Base-by-base conservation (phyloP, 2,888 invertebrate genomes). In the Himalopsyche japonica region DNA sequence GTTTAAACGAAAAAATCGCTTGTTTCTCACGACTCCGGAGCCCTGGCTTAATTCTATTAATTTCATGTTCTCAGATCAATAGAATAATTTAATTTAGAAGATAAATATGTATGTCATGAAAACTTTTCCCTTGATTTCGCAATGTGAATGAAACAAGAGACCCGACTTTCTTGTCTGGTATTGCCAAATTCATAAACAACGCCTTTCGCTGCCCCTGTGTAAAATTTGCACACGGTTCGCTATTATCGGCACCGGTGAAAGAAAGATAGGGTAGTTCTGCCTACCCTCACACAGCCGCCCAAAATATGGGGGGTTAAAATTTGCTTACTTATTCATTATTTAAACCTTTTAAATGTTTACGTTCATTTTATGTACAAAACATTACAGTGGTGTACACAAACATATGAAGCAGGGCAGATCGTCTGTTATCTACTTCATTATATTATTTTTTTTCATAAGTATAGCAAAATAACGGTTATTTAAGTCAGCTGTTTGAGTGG, bases 311-410 rank as follows among this genome's bases (percentile, higher is more conserved):
- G 86, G 86, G 84, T 86, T 85, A 83, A 87, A 87, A 87, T 87
- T 87, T 87, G 87, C 87, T 87, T 87, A 84, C 87, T 86, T 87
- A 87, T 87, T 87, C 87, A 87, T 87, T 87, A 87, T 87, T 87
- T 87, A 87, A 87, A 87, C 87, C 87, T 87, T 87, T 87, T 87
- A 87, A 86, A 86, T 87, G 87, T 87, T 87, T 87, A 86, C 85
- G 86, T 85, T 79, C 86, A 78, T 78, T 85, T 85, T 80, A 82
- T 80, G 77, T 84, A 82, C 84, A 49, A 34, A 32, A 34, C 76
- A 76, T 34, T 6, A 57, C 57, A 57, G 57, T 57, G 57, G 57
- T 24, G 57, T 57, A 20, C 20, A 20, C 20, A 7, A 57, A 0
- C 20, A 3, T 20, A 57, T 20, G 8, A 57, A n/a, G 2, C 49